Evolutionary conservation across 2,113 vertebrate species (phyloP), one percentile per base, ranked within the genome.

Genomic region (Copsychus sechellarum): DNA sequence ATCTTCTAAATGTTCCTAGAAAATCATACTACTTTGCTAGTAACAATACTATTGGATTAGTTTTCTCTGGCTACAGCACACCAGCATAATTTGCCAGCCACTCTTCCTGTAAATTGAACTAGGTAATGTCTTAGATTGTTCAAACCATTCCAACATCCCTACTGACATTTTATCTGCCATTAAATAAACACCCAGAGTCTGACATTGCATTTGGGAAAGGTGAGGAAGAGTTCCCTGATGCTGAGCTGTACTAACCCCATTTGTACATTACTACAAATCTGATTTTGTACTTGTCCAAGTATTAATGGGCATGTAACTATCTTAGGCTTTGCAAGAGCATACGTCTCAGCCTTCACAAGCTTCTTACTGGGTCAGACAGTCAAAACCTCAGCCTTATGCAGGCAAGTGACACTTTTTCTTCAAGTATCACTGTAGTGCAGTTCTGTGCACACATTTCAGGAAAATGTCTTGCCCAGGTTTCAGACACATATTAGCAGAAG

Each of bases 311-410:
- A 80, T 8, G 43, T 72, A 76, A 38, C 73, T 67, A 71, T 40
- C 78, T 87, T 54, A 40, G 73, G 85, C 84, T 84, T 64, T 36
- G 17, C 78, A 71, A 79, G 31, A 76, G 29, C 78, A 36, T 0
- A 33, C 0, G 0, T 64, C 56, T 71, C 38, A 45, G 81, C 40
- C 51, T 89, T 38, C 64, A 47, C 29, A 72, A 92, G 73, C 78
- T 89, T 74, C 84, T 94, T 89, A 92, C 31, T 81, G 8, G 28
- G 73, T 66, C 86, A 95, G 72, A 40, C 54, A 58, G 61, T 69
- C 51, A 91, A 81, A 84, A 70, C 60, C 69, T 42, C 57, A 58
- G 29, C 51, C 58, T 21, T 25, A 33, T 3, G 29, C 13, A 36
- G 34, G 11, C 50, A 70, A 64, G 14, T 21, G 36, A 88, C 53